Evolutionary conservation across 2,113 vertebrate genomes (phyloP), one percentile per base, ranked within the genome.

Genomic region (Rattus norvegicus): DNA sequence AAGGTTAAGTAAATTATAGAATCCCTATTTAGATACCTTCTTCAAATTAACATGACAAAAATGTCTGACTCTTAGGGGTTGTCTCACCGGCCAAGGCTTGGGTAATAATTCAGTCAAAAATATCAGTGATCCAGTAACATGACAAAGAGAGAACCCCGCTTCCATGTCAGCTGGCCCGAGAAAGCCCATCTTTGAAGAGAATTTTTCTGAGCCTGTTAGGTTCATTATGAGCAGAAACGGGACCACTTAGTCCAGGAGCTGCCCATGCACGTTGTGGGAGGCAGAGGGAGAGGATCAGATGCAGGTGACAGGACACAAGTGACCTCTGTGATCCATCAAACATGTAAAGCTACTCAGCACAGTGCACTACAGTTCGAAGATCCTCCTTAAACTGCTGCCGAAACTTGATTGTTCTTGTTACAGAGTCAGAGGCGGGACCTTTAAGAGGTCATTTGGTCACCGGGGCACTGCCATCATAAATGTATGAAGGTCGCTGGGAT

Each of bases 11-110:
- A 5, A 97, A 24, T 43, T 88, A 81, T 5, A 88, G n/a, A 86
- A 72, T 90, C 94, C 75, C 22, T 79, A 36, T 14, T 90, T 52
- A 47, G 49, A 65, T 86, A 91, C 17, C 39, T 96, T 43, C 80
- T 96, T 39, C 83, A 76, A 91, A 72, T 80, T 94, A 94, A 92
- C 85, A 93, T 63, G 70, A 14, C 94, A 87, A 65, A n/a, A 9
- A 24, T 63, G 90, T 49, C 1, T 88, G 93, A 95, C 72, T 96
- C 86, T 85, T 95, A 61, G 79, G 43, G 30, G 77, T 79, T 28
- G 10, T 22, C 63, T 69, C 10, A 3, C 12, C 11, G 47, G 28
- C n/a, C 59, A 17, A 80, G 36, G 17, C 16, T 90, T 52, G 85
- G 43, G 67, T 63, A 20, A 67, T 49, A 39, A 81, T 59, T 92